Evolutionary conservation across 2,888 invertebrate genomes (phyloP).

Genomic region (Ochlodes sylvanus): DNA sequence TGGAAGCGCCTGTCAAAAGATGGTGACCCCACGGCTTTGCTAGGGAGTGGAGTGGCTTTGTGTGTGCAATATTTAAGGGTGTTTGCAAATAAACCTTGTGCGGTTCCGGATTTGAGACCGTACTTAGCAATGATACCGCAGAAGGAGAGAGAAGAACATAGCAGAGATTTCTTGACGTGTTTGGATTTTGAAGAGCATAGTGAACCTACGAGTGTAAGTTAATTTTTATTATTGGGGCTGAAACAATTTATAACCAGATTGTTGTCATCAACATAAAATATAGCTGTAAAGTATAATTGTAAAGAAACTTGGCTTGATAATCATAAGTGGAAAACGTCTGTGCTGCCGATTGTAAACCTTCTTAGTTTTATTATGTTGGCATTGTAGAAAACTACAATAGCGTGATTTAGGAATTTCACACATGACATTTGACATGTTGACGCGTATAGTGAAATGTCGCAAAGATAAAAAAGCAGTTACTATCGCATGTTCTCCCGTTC

Average conservation of each 20-base stretch:
- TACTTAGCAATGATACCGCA: slow-evolving; percentile 89
- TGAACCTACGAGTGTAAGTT: slow-evolving; percentile 86
- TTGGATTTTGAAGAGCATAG: slow-evolving; percentile 87
- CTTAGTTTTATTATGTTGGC: no score
- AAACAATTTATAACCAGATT: no score
- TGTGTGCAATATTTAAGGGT: slow-evolving; percentile 91
- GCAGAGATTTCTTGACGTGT: slow-evolving; percentile 86
- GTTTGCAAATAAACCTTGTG: slow-evolving; percentile 95
- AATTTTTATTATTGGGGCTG: background rate
- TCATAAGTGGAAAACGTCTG: no score
- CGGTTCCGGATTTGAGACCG: slow-evolving; percentile 92
- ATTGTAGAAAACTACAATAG: no score
- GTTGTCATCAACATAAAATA: no score
- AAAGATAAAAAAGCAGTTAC: background rate
- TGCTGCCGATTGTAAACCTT: no score
- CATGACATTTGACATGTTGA: no score
- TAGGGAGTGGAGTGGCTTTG: slow-evolving; percentile 88
- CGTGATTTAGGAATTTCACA: no score
- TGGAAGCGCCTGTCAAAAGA: slow-evolving; percentile 85
- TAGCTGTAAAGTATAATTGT: no score
- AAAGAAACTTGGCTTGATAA: no score
- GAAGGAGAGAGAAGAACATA: slow-evolving; percentile 85
- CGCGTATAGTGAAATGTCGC: no score
- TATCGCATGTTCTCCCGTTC: slow-evolving; percentile 37
- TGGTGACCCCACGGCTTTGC: slow-evolving; percentile 79